Evolutionary conservation across 64 coral and sea anemone genomes (phyloP).

Genomic region (Actinia tenebrosa): DNA sequence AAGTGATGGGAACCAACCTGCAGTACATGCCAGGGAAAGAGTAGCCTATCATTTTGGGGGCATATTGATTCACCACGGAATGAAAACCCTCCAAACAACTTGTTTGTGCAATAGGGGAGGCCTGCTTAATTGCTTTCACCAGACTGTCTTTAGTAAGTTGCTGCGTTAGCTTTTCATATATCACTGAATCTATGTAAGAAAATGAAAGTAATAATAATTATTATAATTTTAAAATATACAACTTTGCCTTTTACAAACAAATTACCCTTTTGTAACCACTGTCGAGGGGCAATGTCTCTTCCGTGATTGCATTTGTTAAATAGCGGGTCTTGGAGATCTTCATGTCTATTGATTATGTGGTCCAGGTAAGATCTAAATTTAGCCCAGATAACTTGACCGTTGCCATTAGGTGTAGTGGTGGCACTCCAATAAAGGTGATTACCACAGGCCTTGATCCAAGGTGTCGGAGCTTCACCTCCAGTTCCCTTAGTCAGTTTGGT

Average conservation of each 20-base stretch:
- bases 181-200: too few relatives aligned
- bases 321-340: slow-evolving; percentile 33
- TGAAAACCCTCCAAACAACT: neutral
- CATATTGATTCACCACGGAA: neutral
- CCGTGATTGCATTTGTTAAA: slow-evolving; percentile 60
- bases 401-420: slow-evolving; percentile 47
- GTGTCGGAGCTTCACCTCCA: slow-evolving; percentile 20
- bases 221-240: neutral
- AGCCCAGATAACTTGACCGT: slow-evolving; percentile 54
- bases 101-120: neutral
- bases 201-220: neutral
- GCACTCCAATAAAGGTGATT: slow-evolving; percentile 75
- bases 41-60: neutral
- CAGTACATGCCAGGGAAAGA: neutral
- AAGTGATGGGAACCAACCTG: neutral
- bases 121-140: neutral
- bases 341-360: slow-evolving; percentile 57
- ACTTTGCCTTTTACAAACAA: neutral
- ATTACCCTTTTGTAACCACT: slow-evolving; percentile 33
- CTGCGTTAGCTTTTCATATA: neutral
- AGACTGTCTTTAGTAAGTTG: neutral
- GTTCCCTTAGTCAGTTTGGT: slow-evolving; percentile 33
- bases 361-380: slow-evolving; percentile 55
- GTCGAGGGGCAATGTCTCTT: slow-evolving; percentile 27
- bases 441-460: slow-evolving; percentile 51